phyloP scores from a whole-genome alignment of 2,113 vertebrate genomes.

The Dipodomys spectabilis region DNA sequence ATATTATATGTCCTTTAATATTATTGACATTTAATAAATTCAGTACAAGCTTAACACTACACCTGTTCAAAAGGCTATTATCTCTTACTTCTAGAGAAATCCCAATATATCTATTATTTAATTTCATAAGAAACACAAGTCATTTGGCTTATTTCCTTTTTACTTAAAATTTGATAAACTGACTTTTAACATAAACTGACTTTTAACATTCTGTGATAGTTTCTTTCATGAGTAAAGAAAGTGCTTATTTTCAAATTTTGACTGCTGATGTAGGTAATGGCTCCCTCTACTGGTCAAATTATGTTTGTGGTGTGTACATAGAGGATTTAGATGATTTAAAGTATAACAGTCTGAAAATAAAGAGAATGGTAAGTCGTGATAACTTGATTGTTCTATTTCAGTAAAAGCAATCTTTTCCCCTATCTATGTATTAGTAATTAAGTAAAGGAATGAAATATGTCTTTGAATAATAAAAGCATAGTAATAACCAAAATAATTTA shows the following conservation, averaged over 20 bases:
- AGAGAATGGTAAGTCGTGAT: neutral
- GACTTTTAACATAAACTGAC: neutral
- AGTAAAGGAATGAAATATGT: neutral
- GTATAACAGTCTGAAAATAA: neutral
- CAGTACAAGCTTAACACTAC: neutral
- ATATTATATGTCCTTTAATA: neutral
- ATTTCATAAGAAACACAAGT: neutral
- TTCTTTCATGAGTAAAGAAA: neutral
- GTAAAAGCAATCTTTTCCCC: neutral
- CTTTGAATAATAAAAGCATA: neutral
- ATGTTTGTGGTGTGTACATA: neutral
- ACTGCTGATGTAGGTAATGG: slow-evolving; percentile 72
- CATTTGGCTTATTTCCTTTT: neutral
- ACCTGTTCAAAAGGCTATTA: neutral
- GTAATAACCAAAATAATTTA: neutral
- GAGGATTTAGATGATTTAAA: slow-evolving; percentile 30
- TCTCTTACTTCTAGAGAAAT: neutral
- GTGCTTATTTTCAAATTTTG: slow-evolving; percentile 39
- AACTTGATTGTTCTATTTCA: neutral
- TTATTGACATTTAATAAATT: neutral
- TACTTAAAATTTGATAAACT: neutral
- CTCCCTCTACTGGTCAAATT: slow-evolving; percentile 75
- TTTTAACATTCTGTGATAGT: neutral
- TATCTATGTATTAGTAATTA: neutral
- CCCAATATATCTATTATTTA: neutral